phyloP scores from a whole-genome alignment of 2,113 vertebrate genomes.

The Syrrhaptes paradoxus region DNA sequence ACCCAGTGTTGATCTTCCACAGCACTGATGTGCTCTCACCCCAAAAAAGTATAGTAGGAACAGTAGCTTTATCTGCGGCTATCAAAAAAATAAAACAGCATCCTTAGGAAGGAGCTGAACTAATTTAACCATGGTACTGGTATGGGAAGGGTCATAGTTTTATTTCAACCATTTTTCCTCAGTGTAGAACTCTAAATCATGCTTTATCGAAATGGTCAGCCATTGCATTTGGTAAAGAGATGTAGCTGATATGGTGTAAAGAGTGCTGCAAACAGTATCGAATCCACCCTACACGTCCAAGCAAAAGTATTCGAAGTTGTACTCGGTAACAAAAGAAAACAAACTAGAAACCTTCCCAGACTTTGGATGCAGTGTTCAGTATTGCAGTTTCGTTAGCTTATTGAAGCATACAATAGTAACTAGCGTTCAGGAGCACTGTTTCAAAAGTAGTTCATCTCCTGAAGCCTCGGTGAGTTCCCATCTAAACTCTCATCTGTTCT shows the following conservation, averaged over 20 bases:
- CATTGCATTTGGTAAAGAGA: background rate
- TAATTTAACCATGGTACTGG: background rate
- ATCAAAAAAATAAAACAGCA: background rate
- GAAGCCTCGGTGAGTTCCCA: background rate
- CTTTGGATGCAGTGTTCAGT: background rate
- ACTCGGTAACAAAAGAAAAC: background rate
- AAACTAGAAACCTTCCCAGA: rapidly evolving
- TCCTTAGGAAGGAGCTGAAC: background rate
- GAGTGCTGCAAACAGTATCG: background rate
- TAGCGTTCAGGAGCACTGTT: rapidly evolving
- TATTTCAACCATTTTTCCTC: background rate
- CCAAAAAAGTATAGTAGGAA: background rate
- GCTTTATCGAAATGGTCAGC: background rate
- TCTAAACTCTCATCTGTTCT: background rate
- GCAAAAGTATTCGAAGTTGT: background rate
- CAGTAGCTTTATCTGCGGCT: background rate
- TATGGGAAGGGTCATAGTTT: background rate
- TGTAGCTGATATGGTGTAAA: rapidly evolving
- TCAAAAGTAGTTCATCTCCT: background rate
- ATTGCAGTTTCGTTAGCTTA: background rate
- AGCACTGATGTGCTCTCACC: background rate
- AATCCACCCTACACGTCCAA: too few species aligned
- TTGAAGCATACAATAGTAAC: background rate
- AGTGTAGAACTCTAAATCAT: background rate
- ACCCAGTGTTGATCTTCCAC: background rate